Base-by-base conservation (phyloP, 2,113 vertebrate species). In the Vimba vimba region DNA sequence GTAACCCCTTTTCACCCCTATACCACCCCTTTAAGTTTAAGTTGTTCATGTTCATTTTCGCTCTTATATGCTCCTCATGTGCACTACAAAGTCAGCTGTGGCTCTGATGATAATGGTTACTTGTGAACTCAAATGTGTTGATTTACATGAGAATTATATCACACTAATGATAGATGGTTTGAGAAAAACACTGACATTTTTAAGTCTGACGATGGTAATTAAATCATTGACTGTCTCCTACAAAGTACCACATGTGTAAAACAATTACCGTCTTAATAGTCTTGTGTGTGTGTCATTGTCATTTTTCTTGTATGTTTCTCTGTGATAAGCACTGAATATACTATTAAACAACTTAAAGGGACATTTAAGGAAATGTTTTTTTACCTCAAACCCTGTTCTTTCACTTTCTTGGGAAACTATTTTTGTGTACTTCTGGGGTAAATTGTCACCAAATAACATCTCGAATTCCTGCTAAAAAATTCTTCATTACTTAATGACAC, bases 231-330 rank as follows among this genome's bases (percentile, higher is more conserved):
- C 15, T 19, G 19, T 7, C 30, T 69, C 8, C 8, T 36, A 19
- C 15, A 66, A 71, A 71, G 10, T n/a, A 43, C 10, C 25, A 17
- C 6, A 1, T 7, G 10, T 43, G 55, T 43, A n/a, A 60, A 79
- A 27, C 57, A 43, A 39, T 39, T 79, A 79, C 57, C n/a, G 12
- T 62, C 78, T 79, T 36, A 79, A 79, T 79, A 25, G 23, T n/a
- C 76, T 10, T 60, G 8, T 76, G 45, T 47, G 57, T 79, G 33
- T 64, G 23, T 64, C 6, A 4, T 47, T 9, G 43, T 50, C 43
- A 0, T 13, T 74, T 64, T 45, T 45, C 36, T 45, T 68, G 64
- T 36, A 10, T 12, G 10, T 73, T 45, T 1, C 6, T 10, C 1
- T 64, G 59, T 47, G n/a, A 45, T 74, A 45, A 45, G 11, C 39